Percentiles rank a stretch among this genome's conserved stretches.
phyloP scores from a whole-genome alignment of 2,113 vertebrate genomes.

The Capreolus pygargus region DNA sequence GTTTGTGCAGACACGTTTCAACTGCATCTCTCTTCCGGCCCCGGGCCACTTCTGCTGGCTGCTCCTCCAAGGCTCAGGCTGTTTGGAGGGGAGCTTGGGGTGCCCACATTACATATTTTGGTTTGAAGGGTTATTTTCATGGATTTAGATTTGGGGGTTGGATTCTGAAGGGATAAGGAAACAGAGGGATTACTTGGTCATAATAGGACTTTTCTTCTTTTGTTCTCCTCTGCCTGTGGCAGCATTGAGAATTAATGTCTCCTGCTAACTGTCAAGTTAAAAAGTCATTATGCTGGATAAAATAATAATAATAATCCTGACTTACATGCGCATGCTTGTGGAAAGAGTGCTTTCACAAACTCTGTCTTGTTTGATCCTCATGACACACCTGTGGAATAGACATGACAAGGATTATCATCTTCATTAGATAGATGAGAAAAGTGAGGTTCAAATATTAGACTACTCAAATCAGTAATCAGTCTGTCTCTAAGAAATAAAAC shows the following conservation, averaged over 20 bases:
- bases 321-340: neutral
- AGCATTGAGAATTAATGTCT: neutral
- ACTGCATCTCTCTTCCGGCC: neutral
- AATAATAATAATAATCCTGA: neutral
- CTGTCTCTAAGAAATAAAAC: neutral
- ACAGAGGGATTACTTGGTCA: neutral
- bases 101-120: neutral
- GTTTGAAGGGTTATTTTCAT: neutral
- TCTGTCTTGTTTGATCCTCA: neutral
- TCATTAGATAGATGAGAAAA: neutral
- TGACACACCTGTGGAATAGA: neutral
- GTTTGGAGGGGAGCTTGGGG: neutral
- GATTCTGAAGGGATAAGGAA: neutral
- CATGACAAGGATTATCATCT: neutral
- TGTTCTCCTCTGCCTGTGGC: neutral
- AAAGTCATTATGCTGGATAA: neutral
- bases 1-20: neutral
- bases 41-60: neutral
- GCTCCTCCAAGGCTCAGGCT: neutral
- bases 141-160: neutral
- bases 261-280: neutral
- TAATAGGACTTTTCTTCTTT: neutral
- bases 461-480: neutral
- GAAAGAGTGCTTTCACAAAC: neutral
- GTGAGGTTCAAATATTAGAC: neutral